Evolutionary conservation across 2,797 vertebrate species (phyloP), one percentile per base, ranked within the genome.

Genomic region (Cynopterus sphinx): DNA sequence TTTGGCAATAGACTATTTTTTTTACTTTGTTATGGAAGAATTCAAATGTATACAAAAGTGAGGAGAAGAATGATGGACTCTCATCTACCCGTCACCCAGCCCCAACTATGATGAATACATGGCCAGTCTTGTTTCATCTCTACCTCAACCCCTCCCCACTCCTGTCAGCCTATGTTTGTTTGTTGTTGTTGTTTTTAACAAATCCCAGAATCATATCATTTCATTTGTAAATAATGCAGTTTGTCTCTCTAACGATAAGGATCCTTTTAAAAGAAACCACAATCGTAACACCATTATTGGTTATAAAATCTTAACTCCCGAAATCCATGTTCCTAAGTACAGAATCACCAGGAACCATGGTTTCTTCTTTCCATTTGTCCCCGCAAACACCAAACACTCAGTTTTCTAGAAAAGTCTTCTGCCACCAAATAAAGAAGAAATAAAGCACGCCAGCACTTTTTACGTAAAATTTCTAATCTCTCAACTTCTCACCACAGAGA

Each of bases 291-390:
- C 63, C 43, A 61, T 75, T 41, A 57, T 24, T 51, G 33, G 51
- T 75, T 49, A 84, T 71, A 53, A 94, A 93, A 55, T 59, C 57
- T 81, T 74, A 67, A 93, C 51, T 91, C 74, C 31, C 89, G 70
- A 71, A 87, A 59, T 36, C 57, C 43, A 59, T 39, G 55, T 75
- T 39, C 31, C 28, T 59, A 85, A 46, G 67, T 21, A 70, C 5
- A n/a, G 39, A 91, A 46, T 59, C 59, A 70, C 43, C 57, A 85
- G 33, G 41, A 74, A 36, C 31, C 21, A 93, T 1, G 5, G 51
- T 49, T 79, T 73, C 67, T 73, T 86, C 63, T 81, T 81, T 49
- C 79, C 28, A 71, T 39, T 51, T 46, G 51, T 5, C 1, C 19
- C 36, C 39, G 28, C 70, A 51, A 24, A 51, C 15, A 70, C 33